Percentiles rank a stretch among this genome's conserved stretches.
Evolutionary conservation across 2,888 invertebrate genomes (phyloP).

Genomic region (Hemithea aestivaria): DNA sequence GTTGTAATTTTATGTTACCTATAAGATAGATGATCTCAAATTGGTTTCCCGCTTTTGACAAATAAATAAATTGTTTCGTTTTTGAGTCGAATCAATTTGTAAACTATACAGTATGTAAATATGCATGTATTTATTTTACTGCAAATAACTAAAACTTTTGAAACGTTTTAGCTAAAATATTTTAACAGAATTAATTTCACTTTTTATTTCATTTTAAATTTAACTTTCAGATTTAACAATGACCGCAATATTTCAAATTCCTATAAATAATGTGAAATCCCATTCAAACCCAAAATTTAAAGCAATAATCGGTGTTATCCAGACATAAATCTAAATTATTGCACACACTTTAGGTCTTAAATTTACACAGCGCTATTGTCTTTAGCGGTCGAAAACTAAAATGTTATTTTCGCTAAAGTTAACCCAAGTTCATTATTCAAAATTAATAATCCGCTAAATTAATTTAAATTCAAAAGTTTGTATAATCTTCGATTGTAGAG

Average conservation of each 20-base stretch:
- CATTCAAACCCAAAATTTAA: constrained; percentile 17
- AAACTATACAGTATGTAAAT: too few relatives aligned
- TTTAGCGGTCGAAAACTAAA: constrained; percentile 16
- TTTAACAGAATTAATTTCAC: not conserved
- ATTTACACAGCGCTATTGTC: constrained; percentile 24
- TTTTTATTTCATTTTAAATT: not conserved
- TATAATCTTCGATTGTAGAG: constrained; percentile 52
- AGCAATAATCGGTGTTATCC: constrained; percentile 20
- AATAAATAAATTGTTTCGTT: too few relatives aligned
- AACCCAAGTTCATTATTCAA: constrained; percentile 58
- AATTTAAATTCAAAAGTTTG: constrained; percentile 66
- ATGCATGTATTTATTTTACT: too few relatives aligned
- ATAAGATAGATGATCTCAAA: too few relatives aligned
- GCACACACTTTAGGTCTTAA: constrained; percentile 20
- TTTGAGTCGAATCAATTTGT: too few relatives aligned
- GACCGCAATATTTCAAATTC: not conserved
- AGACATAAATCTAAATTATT: constrained; percentile 26
- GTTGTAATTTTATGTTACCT: too few relatives aligned
- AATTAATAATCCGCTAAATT: constrained; percentile 75
- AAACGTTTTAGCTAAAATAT: too few relatives aligned
- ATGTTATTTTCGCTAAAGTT: constrained; percentile 13
- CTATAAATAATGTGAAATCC: constrained; percentile 15
- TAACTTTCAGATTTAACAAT: not conserved
- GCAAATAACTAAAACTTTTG: too few relatives aligned
- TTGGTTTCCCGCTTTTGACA: too few relatives aligned